Conservation (phyloP, 2,888 invertebrate genomes). For the Onchidella celtica region DNA sequence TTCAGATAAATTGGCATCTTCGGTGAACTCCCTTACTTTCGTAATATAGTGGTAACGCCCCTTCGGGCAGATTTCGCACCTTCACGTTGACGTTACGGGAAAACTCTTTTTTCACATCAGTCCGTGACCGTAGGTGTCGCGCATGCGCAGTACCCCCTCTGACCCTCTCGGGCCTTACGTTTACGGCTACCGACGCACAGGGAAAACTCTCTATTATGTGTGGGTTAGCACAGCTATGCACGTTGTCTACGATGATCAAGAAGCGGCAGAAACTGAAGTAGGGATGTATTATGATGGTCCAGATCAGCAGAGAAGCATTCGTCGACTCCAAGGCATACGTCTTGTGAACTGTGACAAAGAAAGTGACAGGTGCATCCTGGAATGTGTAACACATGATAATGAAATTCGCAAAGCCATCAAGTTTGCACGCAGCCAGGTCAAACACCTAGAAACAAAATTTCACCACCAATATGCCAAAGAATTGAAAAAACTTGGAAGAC, state of each 20-base stretch:
- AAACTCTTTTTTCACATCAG: too few species aligned
- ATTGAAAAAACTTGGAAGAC: background rate
- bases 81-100: too few species aligned
- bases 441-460: background rate
- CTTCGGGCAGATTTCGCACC: too few species aligned
- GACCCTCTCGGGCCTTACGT: too few species aligned
- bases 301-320: too few species aligned
- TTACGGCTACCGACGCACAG: too few species aligned
- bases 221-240: slow-evolving; percentile 8
- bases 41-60: too few species aligned
- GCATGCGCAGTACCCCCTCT: too few species aligned
- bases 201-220: too few species aligned
- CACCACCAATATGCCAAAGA: background rate
- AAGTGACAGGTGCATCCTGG: slow-evolving; percentile 10
- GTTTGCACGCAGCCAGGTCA: background rate
- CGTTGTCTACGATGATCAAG: slow-evolving; percentile 11
- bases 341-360: background rate
- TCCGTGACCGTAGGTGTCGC: too few species aligned
- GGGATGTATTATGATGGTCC: background rate
- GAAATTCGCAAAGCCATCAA: background rate
- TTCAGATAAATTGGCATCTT: too few species aligned
- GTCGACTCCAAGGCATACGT: background rate
- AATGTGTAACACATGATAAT: slow-evolving; percentile 19
- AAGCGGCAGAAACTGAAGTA: background rate
- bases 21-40: too few species aligned